These are phyloP conservation scores for Anhinga rufa DNA, from an alignment of 2,113 vertebrate genomes.

Conservation along the genomic window DNA sequence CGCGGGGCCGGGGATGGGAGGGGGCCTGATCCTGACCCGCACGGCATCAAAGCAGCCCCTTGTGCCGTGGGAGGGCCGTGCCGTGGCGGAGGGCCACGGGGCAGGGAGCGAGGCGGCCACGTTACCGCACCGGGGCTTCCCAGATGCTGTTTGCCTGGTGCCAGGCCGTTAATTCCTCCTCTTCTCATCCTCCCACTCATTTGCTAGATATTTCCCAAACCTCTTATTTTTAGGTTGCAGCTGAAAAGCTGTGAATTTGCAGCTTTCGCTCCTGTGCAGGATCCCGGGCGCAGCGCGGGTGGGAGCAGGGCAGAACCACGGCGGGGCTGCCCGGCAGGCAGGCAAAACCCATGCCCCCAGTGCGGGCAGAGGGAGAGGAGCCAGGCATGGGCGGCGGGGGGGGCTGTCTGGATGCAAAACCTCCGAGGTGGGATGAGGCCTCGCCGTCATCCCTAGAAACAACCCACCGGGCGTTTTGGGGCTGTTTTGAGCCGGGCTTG, in stretches of 20 bases:
- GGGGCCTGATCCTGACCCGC: not conserved
- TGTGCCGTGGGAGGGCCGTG: not conserved
- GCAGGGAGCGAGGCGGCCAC: not conserved
- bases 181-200: constrained; percentile 52
- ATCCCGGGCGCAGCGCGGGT: not conserved
- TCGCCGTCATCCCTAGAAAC: not conserved
- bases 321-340: not conserved
- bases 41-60: accelerated
- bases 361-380: not conserved
- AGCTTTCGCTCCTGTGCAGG: constrained; percentile 23
- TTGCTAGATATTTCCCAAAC: constrained; percentile 60
- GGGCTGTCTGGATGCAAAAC: not conserved
- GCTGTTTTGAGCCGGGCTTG: not conserved
- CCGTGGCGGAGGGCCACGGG: accelerated
- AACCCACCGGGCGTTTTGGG: not conserved
- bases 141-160: constrained; percentile 21
- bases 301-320: not conserved
- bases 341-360: not conserved
- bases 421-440: accelerated
- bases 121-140: not conserved
- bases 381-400: accelerated
- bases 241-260: constrained; percentile 40
- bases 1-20: accelerated
- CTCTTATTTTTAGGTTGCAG: constrained; percentile 62
- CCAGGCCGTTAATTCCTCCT: constrained; percentile 36